These are phyloP conservation scores for Nycticebus coucang DNA, from an alignment of 2,113 vertebrate species.

Conservation along the genomic window DNA sequence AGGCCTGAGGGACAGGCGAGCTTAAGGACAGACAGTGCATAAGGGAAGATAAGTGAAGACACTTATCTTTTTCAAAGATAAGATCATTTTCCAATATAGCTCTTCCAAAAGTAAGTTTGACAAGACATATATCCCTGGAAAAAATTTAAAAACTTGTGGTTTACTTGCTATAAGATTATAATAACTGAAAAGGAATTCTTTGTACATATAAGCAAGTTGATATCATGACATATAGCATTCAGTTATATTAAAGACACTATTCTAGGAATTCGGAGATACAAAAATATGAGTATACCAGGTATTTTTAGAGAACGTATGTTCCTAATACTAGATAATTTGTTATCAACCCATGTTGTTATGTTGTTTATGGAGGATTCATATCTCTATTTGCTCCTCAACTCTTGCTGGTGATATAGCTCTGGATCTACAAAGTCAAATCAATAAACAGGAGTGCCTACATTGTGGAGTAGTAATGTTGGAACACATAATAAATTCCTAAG, in stretches of 20 bases:
- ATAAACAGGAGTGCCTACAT: not conserved
- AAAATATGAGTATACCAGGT: not conserved
- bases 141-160: conserved; percentile 20
- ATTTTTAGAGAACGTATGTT: conserved; percentile 3
- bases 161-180: not conserved
- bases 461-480: conserved; percentile 43
- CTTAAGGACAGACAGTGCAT: not conserved
- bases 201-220: not conserved
- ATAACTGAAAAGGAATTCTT: conserved; percentile 32
- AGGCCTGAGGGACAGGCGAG: not conserved
- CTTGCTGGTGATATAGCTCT: conserved; percentile 47
- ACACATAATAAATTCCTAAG: conserved; percentile 67
- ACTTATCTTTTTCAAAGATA: not conserved
- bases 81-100: conserved; percentile 29
- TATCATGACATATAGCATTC: not conserved
- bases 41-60: not conserved
- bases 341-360: not conserved
- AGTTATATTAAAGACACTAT: not conserved
- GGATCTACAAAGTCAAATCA: conserved; percentile 64
- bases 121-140: not conserved
- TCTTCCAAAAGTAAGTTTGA: conserved; percentile 30
- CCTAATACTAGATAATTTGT: not conserved
- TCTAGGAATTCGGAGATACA: not conserved
- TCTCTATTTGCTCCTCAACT: conserved; percentile 51
- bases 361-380: not conserved